These are phyloP conservation scores for Corythaixoides concolor DNA, from an alignment of 2,113 vertebrate species.

Conservation along the genomic window DNA sequence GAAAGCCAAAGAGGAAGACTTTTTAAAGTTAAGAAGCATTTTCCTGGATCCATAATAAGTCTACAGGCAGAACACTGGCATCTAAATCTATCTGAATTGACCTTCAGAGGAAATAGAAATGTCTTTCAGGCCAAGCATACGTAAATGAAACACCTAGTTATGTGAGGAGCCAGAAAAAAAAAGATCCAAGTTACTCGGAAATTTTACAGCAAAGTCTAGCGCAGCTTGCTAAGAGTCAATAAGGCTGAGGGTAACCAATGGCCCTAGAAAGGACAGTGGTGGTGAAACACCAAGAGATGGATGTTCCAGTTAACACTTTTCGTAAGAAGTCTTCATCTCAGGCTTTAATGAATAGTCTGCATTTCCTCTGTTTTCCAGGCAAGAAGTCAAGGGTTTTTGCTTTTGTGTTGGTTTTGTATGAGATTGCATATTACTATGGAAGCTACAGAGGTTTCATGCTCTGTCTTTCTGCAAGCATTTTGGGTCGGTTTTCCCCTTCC, in stretches of 20 bases:
- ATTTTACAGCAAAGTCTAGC: background rate
- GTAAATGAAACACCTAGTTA: background rate
- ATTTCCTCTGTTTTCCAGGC: background rate
- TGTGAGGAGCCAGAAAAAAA: background rate
- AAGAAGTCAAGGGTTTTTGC: background rate
- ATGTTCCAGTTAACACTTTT: background rate
- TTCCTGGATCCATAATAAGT: background rate
- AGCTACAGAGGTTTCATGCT: background rate
- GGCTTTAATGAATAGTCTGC: background rate
- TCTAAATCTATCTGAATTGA: background rate
- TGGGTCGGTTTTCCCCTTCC: background rate
- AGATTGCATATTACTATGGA: background rate
- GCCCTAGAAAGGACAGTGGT: background rate
- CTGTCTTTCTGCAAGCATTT: background rate
- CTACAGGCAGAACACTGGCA: background rate
- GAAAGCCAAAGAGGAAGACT: background rate
- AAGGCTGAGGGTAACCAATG: accelerated
- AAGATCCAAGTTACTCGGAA: background rate
- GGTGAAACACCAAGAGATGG: background rate
- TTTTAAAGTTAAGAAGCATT: background rate
- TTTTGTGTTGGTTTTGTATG: background rate
- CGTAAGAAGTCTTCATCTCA: background rate
- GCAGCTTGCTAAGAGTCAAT: background rate
- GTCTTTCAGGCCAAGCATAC: background rate
- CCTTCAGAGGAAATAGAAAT: background rate